Evolutionary conservation across 2,797 vertebrate species (phyloP), one percentile per base, ranked within the genome.

Genomic region (Anas capensis): DNA sequence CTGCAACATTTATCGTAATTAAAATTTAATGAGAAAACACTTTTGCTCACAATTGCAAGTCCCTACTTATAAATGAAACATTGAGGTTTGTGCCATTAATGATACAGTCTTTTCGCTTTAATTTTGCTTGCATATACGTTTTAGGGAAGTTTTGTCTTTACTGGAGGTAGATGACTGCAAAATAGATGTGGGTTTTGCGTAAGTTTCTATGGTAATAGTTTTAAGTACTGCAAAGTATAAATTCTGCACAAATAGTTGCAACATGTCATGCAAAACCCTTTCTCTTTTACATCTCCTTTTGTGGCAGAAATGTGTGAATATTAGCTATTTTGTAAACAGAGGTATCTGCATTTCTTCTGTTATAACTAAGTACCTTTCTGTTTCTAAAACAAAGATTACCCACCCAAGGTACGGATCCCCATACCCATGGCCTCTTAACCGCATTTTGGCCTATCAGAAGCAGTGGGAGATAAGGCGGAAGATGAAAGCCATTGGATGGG

Each of bases 401-500:
- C 98, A 98, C 68, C 98, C 98, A 15, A 98, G 99, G 58, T 99
- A 99, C 76, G 99, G 99, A 91, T 99, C 98, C 80, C 99, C 99
- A 3, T 99, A 99, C 86, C 99, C 99, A 0, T 99, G 99, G 99
- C 99, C 99, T 85, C 98, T 99, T 31, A 99, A 98, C 95, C 98
- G 97, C 95, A 98, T 99, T 89, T 98, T 99, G 87, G 98, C 99
- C 94, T 99, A 99, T 97, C 99, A 99, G 98, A 99, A 90, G 97
- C 99, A 99, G 88, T 99, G 99, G 99, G 99, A 99, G 96, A 97
- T 99, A 4, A 99, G 97, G 88, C 98, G 98, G 89, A 99, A 99
- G 97, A 99, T 99, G 98, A 99, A 98, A 77, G 99, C 99, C 73
- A 98, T 99, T 14, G 99, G 99, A 78, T 99, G 99, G 99, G 99